Evolutionary conservation across 2,797 vertebrate species (phyloP), one percentile per base, ranked within the genome.

Genomic region (Vespertilio murinus): DNA sequence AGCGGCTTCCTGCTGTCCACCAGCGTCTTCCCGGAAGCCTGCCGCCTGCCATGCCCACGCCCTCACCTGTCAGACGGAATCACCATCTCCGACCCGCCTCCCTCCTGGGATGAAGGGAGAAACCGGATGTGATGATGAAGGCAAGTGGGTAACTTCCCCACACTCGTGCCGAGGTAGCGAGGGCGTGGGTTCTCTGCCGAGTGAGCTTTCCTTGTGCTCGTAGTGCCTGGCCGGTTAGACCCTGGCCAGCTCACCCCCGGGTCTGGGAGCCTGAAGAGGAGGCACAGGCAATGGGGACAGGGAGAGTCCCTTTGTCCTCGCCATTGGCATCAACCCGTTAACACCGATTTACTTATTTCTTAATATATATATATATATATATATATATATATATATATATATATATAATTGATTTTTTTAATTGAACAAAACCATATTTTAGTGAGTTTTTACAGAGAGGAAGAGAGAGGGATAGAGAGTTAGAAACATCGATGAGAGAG

Each of bases 261-360:
- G 75, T 8, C 49, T 12, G 33, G 22, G 28, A 2, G 22, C 79
- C 18, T 9, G 52, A 35, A 33, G 6, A 38, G 16, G 52, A 61
- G 7, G 22, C 12, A 0, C 3, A 6, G 1, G 1, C 13, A 0
- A 3, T 8, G 6, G 0, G 12, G 12, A n/a, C 59, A 30, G 42
- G 52, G 71, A 65, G 61, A n/a, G 61, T 18, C 61, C 61, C 61
- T 65, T n/a, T 13, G 61, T 30, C 61, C 30, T n/a, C 0, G 4
- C 64, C 28, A 2, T 12, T 12, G 5, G 8, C 3, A 42, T 7
- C 42, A 2, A 61, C 70, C 35, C 11, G 3, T 5, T 25, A 11
- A 59, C 25, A 28, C 1, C 1, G 38, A 38, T 20, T 2, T 6
- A 54, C 28, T 25, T 40, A 56, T 14, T 64, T 42, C 8, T 42